Evolutionary conservation across 2,797 vertebrate genomes (phyloP).

Genomic region (Peromyscus melanophrys): DNA sequence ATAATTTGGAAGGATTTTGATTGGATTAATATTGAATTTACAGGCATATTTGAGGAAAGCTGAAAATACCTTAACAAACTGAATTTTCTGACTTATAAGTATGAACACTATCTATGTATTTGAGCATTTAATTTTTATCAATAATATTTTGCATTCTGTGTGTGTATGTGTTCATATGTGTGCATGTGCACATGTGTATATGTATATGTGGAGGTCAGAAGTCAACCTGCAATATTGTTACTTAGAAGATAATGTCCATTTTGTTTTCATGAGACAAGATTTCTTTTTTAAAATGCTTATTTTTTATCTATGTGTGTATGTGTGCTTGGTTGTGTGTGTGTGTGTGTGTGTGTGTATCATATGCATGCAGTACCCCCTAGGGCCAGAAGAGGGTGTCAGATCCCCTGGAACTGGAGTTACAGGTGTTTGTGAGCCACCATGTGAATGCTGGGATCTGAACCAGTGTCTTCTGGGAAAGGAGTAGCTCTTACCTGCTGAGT

Average conservation of each 20-base stretch:
- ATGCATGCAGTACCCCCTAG: neutral
- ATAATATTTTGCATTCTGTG: neutral
- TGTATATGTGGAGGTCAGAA: neutral
- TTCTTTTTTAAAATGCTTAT: neutral
- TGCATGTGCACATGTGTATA: neutral
- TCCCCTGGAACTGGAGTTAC: neutral
- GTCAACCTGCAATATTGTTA: neutral
- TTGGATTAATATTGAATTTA: neutral
- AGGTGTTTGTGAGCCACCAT: neutral
- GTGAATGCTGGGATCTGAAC: neutral
- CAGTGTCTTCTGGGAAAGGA: neutral
- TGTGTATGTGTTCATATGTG: neutral
- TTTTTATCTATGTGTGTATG: neutral
- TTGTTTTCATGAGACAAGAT: neutral
- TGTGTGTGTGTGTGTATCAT: neutral
- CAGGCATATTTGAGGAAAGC: neutral
- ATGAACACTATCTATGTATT: neutral
- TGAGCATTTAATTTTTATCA: neutral
- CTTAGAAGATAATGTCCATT: neutral
- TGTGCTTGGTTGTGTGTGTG: neutral
- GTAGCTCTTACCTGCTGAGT: neutral
- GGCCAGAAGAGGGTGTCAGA: neutral
- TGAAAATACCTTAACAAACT: neutral
- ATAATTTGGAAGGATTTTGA: slow-evolving; percentile 3
- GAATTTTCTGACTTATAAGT: neutral